Percentiles rank a stretch among this genome's conserved stretches.
These are phyloP conservation scores for Meandrina meandrites DNA, from an alignment of 92 coral and sea anemone species.

Conservation along the genomic window DNA sequence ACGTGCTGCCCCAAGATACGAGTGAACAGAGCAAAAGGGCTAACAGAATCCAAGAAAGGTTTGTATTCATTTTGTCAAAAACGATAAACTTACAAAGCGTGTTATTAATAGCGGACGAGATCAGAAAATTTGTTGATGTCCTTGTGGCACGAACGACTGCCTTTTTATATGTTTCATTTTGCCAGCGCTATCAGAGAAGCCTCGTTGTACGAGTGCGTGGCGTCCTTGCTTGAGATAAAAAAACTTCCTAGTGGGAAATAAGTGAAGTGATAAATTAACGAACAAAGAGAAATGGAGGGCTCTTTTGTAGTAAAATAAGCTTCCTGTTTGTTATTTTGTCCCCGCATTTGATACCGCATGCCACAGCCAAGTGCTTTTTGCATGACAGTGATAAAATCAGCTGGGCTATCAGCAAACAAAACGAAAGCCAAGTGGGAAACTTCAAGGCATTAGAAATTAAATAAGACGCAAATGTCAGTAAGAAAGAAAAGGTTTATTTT, in stretches of 20 bases:
- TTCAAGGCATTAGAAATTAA: neutral
- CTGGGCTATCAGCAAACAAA: neutral
- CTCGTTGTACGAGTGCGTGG: neutral
- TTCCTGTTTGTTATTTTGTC: neutral
- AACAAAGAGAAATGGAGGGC: neutral
- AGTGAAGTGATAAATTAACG: neutral
- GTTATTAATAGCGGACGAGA: neutral
- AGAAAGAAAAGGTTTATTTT: neutral
- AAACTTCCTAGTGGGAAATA: slow-evolving; percentile 10
- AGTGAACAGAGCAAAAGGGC: too few relatives aligned
- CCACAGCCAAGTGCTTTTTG: too few relatives aligned
- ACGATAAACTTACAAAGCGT: too few relatives aligned
- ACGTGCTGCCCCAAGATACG: too few relatives aligned
- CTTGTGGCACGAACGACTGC: neutral
- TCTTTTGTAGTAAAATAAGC: neutral
- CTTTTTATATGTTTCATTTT: slow-evolving; percentile 19
- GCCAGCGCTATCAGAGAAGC: neutral
- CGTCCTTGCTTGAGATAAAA: slow-evolving; percentile 1
- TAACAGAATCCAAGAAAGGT: too few relatives aligned
- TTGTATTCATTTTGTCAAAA: too few relatives aligned
- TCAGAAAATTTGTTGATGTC: neutral
- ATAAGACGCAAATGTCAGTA: neutral
- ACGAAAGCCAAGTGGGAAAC: neutral
- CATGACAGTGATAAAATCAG: neutral
- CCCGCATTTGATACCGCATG: neutral